These are phyloP conservation scores for Temnothorax unifasciatus DNA, from an alignment of 2,888 invertebrate genomes.

Conservation along the genomic window DNA sequence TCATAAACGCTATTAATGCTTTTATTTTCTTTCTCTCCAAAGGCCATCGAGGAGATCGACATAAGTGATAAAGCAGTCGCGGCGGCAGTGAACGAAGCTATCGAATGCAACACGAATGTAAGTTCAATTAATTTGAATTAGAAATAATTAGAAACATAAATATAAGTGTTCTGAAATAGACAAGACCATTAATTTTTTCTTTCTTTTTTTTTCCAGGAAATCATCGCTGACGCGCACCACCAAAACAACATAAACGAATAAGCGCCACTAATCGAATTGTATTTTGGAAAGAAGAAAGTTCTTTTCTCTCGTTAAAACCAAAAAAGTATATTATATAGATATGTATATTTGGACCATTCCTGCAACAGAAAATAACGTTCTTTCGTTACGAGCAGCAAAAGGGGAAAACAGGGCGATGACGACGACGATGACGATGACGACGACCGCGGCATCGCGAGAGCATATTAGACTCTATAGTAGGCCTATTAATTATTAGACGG, in stretches of 20 bases:
- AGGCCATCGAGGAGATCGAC: constrained; percentile 85
- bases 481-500: constrained; percentile 80
- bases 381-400: constrained; percentile 85
- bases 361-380: constrained; percentile 85
- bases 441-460: constrained; percentile 79
- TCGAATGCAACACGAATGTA: constrained; percentile 84
- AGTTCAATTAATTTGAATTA: constrained; percentile 53
- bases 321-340: constrained; percentile 86
- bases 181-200: constrained; percentile 17
- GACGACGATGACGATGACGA: constrained; percentile 64
- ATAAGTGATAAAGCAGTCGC: constrained; percentile 85
- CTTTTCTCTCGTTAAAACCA: constrained; percentile 86
- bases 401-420: constrained; percentile 73
- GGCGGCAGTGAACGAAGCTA: constrained; percentile 83
- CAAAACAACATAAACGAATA: constrained; percentile 85
- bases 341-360: constrained; percentile 86
- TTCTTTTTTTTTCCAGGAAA: constrained; percentile 80
- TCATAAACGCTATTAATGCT: constrained; percentile 39
- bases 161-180: neutral
- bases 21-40: constrained; percentile 60
- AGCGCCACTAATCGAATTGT: constrained; percentile 84
- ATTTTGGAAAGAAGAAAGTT: constrained; percentile 86
- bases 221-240: constrained; percentile 84
- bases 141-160: too few species aligned
- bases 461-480: constrained; percentile 81